These are phyloP conservation scores for Brachionus calyciflorus DNA, from an alignment of 1,140 invertebrate genomes.

Conservation along the genomic window DNA sequence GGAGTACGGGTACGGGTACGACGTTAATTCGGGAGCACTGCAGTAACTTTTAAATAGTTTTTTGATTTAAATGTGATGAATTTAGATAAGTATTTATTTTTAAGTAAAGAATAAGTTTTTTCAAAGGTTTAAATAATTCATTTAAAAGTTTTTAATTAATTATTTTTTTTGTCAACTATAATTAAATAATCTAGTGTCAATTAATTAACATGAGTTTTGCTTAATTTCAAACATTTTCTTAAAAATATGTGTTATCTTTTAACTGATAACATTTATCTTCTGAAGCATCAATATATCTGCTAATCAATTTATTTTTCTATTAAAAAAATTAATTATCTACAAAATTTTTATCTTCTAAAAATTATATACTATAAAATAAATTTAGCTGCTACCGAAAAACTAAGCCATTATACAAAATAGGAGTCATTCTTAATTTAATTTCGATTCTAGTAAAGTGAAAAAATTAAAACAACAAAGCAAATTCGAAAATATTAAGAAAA, in stretches of 20 bases:
- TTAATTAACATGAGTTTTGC: slow-evolving; percentile 5
- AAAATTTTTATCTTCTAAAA: slow-evolving; percentile 14
- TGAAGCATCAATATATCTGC: slow-evolving; percentile 15
- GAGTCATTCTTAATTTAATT: not conserved
- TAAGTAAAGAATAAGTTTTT: slow-evolving; percentile 1
- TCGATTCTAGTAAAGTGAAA: too few relatives aligned
- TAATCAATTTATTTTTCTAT: slow-evolving; percentile 27
- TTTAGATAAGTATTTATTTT: slow-evolving; percentile 2
- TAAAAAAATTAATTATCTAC: slow-evolving; percentile 28
- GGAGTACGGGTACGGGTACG: too few relatives aligned
- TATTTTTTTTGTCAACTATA: not conserved
- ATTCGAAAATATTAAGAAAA: too few relatives aligned
- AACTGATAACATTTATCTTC: slow-evolving; percentile 22
- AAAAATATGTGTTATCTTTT: slow-evolving; percentile 23
- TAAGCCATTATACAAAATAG: not conserved
- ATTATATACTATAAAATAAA: not conserved
- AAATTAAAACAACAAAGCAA: too few relatives aligned
- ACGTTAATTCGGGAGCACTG: too few relatives aligned
- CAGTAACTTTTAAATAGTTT: slow-evolving; percentile 15
- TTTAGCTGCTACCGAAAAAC: not conserved
- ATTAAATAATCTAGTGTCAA: slow-evolving; percentile 18
- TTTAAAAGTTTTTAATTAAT: slow-evolving; percentile 12
- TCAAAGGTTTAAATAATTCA: slow-evolving; percentile 2
- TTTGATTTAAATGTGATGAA: slow-evolving; percentile 18
- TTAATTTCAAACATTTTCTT: slow-evolving; percentile 22